Evolutionary conservation across 2,888 invertebrate species (phyloP).

Genomic region (Andrena bucephala): DNA sequence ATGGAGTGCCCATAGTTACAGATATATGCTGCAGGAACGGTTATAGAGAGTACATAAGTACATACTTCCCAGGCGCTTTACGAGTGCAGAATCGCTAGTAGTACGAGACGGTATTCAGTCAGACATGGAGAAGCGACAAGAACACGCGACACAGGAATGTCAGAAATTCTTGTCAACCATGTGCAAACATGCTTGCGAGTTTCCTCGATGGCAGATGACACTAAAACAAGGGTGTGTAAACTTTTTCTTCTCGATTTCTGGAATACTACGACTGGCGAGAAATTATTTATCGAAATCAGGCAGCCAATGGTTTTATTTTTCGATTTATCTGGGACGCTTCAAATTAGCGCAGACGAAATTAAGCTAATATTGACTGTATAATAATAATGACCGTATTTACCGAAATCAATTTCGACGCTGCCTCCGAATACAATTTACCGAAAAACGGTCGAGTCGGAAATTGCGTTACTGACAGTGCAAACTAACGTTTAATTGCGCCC

Average conservation of each 20-base stretch:
- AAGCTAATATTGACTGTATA: slow-evolving; percentile 44
- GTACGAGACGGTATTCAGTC: slow-evolving; percentile 18
- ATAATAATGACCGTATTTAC: slow-evolving; percentile 46
- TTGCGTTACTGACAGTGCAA: slow-evolving; percentile 62
- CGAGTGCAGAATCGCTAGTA: slow-evolving; percentile 12
- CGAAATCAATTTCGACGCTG: slow-evolving; percentile 53
- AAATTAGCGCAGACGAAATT: slow-evolving; percentile 21
- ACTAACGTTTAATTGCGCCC: slow-evolving; percentile 71
- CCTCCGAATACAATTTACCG: slow-evolving; percentile 50
- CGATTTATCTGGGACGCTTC: neutral
- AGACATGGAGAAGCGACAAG: slow-evolving; percentile 20
- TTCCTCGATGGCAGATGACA: slow-evolving; percentile 2
- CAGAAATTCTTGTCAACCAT: slow-evolving; percentile 31
- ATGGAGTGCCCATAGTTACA: too few relatives aligned
- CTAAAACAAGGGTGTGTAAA: neutral
- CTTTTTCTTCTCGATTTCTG: too few relatives aligned
- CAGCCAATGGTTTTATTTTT: neutral
- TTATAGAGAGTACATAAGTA: neutral
- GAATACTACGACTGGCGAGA: neutral
- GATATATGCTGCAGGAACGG: neutral
- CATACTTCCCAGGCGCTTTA: neutral
- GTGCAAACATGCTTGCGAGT: slow-evolving; percentile 26
- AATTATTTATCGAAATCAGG: neutral
- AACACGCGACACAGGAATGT: slow-evolving; percentile 31
- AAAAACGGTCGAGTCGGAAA: slow-evolving; percentile 61